A percentile compares a stretch with the other conserved stretches of the same genome.
phyloP scores from a whole-genome alignment of 2,888 invertebrate genomes.

The Eupithecia exiguata region DNA sequence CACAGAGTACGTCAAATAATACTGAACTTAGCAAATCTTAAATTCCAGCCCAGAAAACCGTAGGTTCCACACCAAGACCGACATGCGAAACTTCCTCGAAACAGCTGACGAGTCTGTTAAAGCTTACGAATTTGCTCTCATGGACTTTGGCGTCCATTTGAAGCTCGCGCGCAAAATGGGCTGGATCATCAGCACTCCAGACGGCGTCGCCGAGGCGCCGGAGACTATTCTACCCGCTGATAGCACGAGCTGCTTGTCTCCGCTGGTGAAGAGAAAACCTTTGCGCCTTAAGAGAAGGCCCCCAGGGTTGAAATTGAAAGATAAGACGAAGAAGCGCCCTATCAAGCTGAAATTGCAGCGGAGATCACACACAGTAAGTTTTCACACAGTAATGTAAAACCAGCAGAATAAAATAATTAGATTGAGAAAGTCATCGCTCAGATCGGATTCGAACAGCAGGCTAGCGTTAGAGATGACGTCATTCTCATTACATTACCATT shows the following conservation, averaged over 20 bases:
- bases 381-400: not conserved
- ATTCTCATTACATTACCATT: too few species aligned
- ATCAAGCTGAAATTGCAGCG: slow-evolving; percentile 47
- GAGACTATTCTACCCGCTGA: slow-evolving; percentile 51
- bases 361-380: slow-evolving; percentile 36
- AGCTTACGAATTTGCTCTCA: slow-evolving; percentile 61
- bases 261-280: slow-evolving; percentile 60
- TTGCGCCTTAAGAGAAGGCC: slow-evolving; percentile 55
- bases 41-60: slow-evolving; percentile 69
- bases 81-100: slow-evolving; percentile 71
- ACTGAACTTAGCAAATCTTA: not conserved
- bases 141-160: slow-evolving; percentile 77
- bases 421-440: not conserved
- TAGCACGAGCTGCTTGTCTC: slow-evolving; percentile 55
- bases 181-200: slow-evolving; percentile 65
- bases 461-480: too few species aligned
- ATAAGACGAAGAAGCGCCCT: slow-evolving; percentile 38
- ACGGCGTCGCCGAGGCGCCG: slow-evolving; percentile 51
- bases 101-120: slow-evolving; percentile 51
- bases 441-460: too few species aligned
- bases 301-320: slow-evolving; percentile 42
- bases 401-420: not conserved
- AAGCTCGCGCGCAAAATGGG: slow-evolving; percentile 75
- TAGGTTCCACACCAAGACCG: slow-evolving; percentile 74
- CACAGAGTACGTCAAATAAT: not conserved